Base-by-base conservation (phyloP, 2,113 vertebrate genomes). In the Corydoras sp. region DNA sequence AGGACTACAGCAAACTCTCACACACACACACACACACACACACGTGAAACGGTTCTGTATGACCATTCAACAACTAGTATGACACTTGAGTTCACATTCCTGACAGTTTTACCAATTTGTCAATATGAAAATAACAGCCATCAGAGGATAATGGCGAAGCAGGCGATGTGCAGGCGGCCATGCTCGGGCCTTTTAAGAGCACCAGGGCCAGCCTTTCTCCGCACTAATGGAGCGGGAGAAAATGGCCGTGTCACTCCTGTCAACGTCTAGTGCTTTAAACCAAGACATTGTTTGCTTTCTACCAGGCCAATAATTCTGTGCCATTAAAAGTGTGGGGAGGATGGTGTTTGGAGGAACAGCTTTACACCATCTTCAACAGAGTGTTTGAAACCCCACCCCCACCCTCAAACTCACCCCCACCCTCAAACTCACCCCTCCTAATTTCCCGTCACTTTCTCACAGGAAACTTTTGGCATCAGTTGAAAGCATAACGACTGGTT, bases 401-500 rank as follows among this genome's bases (percentile, higher is more conserved):
- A 56, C 59, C 68, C 30, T 53, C n/a, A n/a, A n/a, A n/a, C n/a
- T n/a, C 56, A 3, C 59, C 9, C 84, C 80, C 85, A 70, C 80
- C 83, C 18, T 24, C 83, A 83, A 87, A 83, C 82, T 85, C 85
- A 85, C 83, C 81, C 82, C 81, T 82, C 83, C 82, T 88, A 85
- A 88, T 92, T 91, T 90, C 86, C 90, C 84, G 89, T 86, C 86
- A 91, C 90, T 90, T 89, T 87, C 87, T 79, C 79, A 82, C 83
- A 81, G 81, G 78, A 88, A 89, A 91, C 89, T 88, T 90, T 88
- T 88, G 86, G 89, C 93, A 91, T 90, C 90, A 90, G 89, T 92
- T 95, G 93, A 94, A 91, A 92, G 89, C 92, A 88, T 94, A 95
- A 94, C 92, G 90, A 93, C 92, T 89, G 89, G 92, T 95, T 94